A percentile compares a stretch with the other conserved stretches of the same genome.
phyloP scores from a whole-genome alignment of 1,140 invertebrate genomes.

The Asbolus verrucosus region DNA sequence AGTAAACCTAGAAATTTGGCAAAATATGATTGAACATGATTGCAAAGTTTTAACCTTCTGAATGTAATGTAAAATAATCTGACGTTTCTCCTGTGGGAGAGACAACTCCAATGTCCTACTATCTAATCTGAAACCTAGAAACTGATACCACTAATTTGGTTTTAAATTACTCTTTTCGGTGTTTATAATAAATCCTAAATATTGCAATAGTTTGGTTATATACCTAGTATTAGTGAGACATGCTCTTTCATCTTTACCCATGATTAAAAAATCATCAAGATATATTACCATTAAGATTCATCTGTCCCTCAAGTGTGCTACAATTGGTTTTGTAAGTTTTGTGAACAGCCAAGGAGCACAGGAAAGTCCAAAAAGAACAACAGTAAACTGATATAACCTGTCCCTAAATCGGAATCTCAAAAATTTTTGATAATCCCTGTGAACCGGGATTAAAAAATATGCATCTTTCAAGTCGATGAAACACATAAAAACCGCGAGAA shows the following conservation, averaged over 20 bases:
- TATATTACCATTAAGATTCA: not conserved
- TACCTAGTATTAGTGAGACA: not conserved
- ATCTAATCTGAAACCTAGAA: too few species aligned
- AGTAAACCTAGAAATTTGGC: too few species aligned
- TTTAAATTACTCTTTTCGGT: too few species aligned
- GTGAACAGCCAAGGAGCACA: constrained; percentile 58
- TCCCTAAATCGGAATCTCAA: constrained; percentile 52
- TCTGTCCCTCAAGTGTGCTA: constrained; percentile 17
- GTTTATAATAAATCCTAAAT: too few species aligned
- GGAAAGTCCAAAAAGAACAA: constrained; percentile 57
- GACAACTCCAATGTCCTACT: too few species aligned
- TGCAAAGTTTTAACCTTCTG: too few species aligned
- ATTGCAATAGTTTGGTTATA: not conserved
- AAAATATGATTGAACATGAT: too few species aligned
- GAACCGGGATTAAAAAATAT: constrained; percentile 37
- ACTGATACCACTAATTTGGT: too few species aligned
- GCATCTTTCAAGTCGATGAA: constrained; percentile 38
- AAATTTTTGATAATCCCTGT: constrained; percentile 48
- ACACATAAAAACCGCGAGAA: constrained; percentile 46
- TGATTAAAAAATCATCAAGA: constrained; percentile 4
- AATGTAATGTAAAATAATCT: too few species aligned
- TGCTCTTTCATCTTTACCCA: not conserved
- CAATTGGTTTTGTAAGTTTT: constrained; percentile 56
- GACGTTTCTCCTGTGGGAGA: not conserved
- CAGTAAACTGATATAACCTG: constrained; percentile 51